Evolutionary conservation across 2,888 invertebrate species (phyloP), one percentile per base, ranked within the genome.

Genomic region (Ceratothoa steindachneri): DNA sequence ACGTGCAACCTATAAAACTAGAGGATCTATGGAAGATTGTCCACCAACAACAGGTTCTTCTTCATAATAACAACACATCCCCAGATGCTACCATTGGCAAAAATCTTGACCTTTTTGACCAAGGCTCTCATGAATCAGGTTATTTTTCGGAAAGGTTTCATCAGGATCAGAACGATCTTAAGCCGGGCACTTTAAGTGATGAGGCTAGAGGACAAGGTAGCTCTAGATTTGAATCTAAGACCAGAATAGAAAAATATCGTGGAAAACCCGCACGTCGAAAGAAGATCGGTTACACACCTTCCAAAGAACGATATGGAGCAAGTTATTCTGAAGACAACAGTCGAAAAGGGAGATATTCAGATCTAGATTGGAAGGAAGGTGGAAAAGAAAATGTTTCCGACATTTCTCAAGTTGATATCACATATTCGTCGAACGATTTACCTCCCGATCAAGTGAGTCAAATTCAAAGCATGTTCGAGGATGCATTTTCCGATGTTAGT

Each of bases 21-120:
- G 76, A 60, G 24, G 76, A 76, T 64, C 72, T 76, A n/a, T 76
- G 76, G 76, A 71, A 66, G 27, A 60, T 60, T 22, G 60, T 24
- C 2, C 60, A 60, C 12, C 22, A 60, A 24, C 60, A 60, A 7
- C 60, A 60, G 22, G 27, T 24, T 24, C 2, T 4, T 12, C 41
- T 41, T 41, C n/a, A n/a, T n/a, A n/a, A n/a, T n/a, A 41, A 41
- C 41, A 41, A 41, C 15, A 41, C 7, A 5, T 41, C 41, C 41
- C 7, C 5, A 15, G 41, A 5, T 5, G 41, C 41, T 41, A 15
- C 41, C 15, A 15, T 15, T 41, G 41, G 7, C 15, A 15, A 41
- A 41, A 15, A 41, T 15, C 5, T 15, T 5, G 15, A 41, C 5
- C 5, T 15, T 15, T 9, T 41, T 41, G 41, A 41, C 41, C 5